Evolutionary conservation across 2,888 invertebrate species (phyloP).

Genomic region (Labia minor): DNA sequence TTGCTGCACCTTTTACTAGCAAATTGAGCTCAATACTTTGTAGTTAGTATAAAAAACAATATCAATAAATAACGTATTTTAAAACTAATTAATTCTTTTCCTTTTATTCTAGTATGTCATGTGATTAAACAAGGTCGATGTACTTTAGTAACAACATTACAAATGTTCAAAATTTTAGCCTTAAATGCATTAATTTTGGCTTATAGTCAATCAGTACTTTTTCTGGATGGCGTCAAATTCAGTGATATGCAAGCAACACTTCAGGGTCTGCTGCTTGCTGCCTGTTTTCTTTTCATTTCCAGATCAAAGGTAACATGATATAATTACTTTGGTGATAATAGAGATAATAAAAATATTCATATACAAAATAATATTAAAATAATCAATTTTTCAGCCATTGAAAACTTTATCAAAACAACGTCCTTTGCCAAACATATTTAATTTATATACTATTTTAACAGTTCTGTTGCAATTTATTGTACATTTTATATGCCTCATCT

Average conservation of each 20-base stretch:
- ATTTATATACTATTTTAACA: constrained; percentile 90
- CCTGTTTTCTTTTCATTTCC: constrained; percentile 96
- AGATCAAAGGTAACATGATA: constrained; percentile 69
- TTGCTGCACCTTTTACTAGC: constrained; percentile 98
- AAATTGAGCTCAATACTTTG: constrained; percentile 91
- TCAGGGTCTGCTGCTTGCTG: constrained; percentile 89
- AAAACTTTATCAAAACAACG: constrained; percentile 85
- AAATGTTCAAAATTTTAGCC: constrained; percentile 99
- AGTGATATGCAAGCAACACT: constrained; percentile 96
- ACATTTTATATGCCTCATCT: constrained; percentile 85
- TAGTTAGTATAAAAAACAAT: constrained; percentile 52
- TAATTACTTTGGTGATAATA: no score
- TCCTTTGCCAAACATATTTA: constrained; percentile 97
- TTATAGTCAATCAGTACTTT: constrained; percentile 96
- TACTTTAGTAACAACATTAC: constrained; percentile 95
- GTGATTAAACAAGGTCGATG: constrained; percentile 99
- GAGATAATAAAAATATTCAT: no score
- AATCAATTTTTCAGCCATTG: constrained; percentile 59
- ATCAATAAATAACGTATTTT: not conserved
- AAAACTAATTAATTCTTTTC: not conserved
- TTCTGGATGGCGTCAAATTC: constrained; percentile 95
- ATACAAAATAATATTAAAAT: no score
- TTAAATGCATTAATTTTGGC: constrained; percentile 94
- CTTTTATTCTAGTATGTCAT: constrained; percentile 72
- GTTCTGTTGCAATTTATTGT: constrained; percentile 90